Conservation (phyloP, 2,888 invertebrate genomes). For the Tetrapedia diversipes region DNA sequence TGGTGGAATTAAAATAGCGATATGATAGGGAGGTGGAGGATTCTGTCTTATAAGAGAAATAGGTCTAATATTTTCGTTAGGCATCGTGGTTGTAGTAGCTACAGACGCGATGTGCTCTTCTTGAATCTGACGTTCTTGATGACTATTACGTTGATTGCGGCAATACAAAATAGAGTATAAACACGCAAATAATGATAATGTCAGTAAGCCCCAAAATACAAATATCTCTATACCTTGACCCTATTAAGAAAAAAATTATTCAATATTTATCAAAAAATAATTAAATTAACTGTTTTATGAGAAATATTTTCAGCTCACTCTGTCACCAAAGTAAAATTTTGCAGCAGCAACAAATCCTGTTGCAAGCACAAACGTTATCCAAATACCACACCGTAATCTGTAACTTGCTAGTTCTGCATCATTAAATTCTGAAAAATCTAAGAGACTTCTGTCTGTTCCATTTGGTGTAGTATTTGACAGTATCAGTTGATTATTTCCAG, state of each 20-base stretch:
- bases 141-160: conserved; percentile 67
- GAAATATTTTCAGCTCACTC: conserved; percentile 80
- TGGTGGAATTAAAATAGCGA: conserved; percentile 90
- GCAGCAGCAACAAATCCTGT: conserved; percentile 88
- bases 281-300: background rate
- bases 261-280: conserved; percentile 13
- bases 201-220: conserved; percentile 83
- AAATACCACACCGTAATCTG: conserved; percentile 86
- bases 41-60: conserved; percentile 81
- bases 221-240: conserved; percentile 86
- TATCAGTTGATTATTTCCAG: conserved; percentile 73
- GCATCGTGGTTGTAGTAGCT: conserved; percentile 67
- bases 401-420: conserved; percentile 85
- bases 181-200: conserved; percentile 78
- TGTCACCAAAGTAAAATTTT: conserved; percentile 89
- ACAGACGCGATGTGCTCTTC: conserved; percentile 71
- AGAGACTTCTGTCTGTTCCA: conserved; percentile 71
- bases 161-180: conserved; percentile 75
- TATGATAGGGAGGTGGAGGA: conserved; percentile 92
- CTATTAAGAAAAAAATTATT: conserved; percentile 73
- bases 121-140: conserved; percentile 65
- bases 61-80: conserved; percentile 68
- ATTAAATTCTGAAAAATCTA: conserved; percentile 88
- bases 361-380: conserved; percentile 88
- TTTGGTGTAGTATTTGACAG: conserved; percentile 70